Percentiles rank a stretch among this genome's conserved stretches.
These are phyloP conservation scores for Drosophila takahashii DNA, from an alignment of 1,140 invertebrate genomes.

Conservation along the genomic window DNA sequence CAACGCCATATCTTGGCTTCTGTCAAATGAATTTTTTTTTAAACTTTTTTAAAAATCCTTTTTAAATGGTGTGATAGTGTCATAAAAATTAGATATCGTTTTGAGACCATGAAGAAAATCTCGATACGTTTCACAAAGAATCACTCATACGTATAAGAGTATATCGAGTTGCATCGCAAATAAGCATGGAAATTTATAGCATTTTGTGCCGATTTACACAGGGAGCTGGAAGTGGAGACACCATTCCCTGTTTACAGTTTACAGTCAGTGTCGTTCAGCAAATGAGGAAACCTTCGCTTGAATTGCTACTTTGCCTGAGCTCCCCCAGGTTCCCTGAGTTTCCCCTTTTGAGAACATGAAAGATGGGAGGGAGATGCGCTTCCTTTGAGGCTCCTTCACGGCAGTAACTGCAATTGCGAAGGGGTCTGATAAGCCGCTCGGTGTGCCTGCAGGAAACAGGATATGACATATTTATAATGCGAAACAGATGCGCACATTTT, in stretches of 20 bases:
- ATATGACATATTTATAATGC: conserved; percentile 82
- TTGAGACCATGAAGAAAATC: too few relatives aligned
- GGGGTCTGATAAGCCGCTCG: conserved; percentile 56
- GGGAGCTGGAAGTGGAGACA: conserved; percentile 18
- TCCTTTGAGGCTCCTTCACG: conserved; percentile 31
- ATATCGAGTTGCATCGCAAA: conserved; percentile 29
- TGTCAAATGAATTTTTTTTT: too few relatives aligned
- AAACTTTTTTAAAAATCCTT: too few relatives aligned
- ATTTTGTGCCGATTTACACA: conserved; percentile 49
- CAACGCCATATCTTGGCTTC: too few relatives aligned
- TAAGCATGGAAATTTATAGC: conserved; percentile 43
- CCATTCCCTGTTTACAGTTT: conserved; percentile 6
- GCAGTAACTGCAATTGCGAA: conserved; percentile 20
- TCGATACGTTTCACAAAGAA: too few relatives aligned
- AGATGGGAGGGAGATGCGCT: conserved; percentile 16
- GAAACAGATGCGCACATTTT: conserved; percentile 72
- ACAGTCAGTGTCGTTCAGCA: conserved; percentile 2
- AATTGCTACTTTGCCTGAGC: conserved; percentile 31
- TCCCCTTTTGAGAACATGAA: conserved; percentile 1
- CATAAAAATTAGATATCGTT: too few relatives aligned
- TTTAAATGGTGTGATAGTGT: too few relatives aligned
- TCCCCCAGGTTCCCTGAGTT: conserved; percentile 4
- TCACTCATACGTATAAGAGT: conserved; percentile 16
- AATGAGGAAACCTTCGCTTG: conserved; percentile 39
- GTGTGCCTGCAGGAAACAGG: conserved; percentile 70